Percentiles rank a stretch among this genome's conserved stretches.
Evolutionary conservation across 2,113 vertebrate genomes (phyloP).

Genomic region (Turdus rufiventris): DNA sequence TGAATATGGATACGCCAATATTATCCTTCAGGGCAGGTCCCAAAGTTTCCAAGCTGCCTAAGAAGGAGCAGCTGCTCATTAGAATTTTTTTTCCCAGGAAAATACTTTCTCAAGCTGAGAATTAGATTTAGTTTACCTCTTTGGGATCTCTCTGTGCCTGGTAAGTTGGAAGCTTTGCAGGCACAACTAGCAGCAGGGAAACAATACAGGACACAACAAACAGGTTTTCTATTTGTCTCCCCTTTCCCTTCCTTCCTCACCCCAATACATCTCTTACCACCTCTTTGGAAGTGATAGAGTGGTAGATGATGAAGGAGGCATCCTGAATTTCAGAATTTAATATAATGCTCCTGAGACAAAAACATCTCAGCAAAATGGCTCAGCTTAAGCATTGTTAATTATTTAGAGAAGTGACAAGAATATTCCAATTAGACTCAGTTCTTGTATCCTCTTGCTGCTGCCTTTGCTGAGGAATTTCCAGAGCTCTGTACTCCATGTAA

Average conservation of each 20-base stretch:
- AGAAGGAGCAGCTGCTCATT: neutral
- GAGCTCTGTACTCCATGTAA: neutral
- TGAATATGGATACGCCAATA: neutral
- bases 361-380: neutral
- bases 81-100: neutral
- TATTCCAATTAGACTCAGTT: neutral
- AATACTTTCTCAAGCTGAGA: neutral
- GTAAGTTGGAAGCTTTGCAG: neutral
- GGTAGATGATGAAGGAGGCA: neutral
- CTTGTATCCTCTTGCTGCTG: neutral
- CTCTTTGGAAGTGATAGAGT: neutral
- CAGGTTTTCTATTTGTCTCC: neutral
- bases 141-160: neutral
- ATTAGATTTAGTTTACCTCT: neutral
- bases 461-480: neutral
- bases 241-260: neutral
- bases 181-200: neutral
- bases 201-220: neutral
- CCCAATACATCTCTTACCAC: neutral
- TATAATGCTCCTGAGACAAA: neutral
- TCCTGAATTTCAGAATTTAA: neutral
- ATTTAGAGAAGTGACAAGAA: conserved; percentile 14
- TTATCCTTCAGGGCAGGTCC: neutral
- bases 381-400: neutral
- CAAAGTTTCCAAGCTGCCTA: neutral